Percentiles rank a stretch among this genome's conserved stretches.
Conservation (phyloP, 2,113 vertebrate species). For the Channa maculata region DNA sequence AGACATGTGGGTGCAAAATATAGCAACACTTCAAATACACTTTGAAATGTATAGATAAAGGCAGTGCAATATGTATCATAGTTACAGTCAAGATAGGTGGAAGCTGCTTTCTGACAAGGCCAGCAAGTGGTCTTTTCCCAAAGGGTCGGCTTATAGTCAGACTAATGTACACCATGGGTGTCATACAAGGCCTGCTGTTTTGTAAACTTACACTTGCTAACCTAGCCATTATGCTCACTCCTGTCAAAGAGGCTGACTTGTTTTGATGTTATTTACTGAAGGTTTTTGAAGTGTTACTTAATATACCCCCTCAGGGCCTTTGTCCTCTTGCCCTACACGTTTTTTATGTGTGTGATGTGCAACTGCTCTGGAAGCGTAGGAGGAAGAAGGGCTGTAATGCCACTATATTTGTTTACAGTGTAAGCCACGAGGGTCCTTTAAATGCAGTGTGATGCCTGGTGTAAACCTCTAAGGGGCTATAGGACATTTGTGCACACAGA, state of each 20-base stretch:
- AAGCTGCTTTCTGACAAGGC: conserved; percentile 19
- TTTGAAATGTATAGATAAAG: conserved; percentile 10
- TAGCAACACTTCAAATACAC: conserved; percentile 5
- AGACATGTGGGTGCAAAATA: conserved; percentile 10
- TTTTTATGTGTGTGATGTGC: conserved; percentile 60
- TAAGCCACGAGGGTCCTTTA: conserved; percentile 64
- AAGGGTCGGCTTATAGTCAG: conserved; percentile 45
- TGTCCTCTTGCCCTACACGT: conserved; percentile 54
- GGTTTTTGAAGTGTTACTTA: conserved; percentile 68
- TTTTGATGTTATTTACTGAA: conserved; percentile 77
- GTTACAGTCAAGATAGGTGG: conserved; percentile 21
- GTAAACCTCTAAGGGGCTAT: conserved; percentile 66
- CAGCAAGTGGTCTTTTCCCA: conserved; percentile 27
- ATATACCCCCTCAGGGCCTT: conserved; percentile 59
- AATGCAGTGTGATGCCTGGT: conserved; percentile 82
- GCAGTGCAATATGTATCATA: not conserved
- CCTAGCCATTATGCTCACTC: conserved; percentile 57
- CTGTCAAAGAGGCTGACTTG: conserved; percentile 63
- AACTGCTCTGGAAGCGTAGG: conserved; percentile 48
- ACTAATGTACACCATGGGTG: conserved; percentile 64
- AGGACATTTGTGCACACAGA: conserved; percentile 32
- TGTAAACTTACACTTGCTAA: conserved; percentile 71
- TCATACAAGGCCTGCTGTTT: conserved; percentile 66
- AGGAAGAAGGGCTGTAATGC: conserved; percentile 54
- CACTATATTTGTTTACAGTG: conserved; percentile 56